Conservation (phyloP, 1,140 invertebrate genomes). For the Drosophila fuyamai region DNA sequence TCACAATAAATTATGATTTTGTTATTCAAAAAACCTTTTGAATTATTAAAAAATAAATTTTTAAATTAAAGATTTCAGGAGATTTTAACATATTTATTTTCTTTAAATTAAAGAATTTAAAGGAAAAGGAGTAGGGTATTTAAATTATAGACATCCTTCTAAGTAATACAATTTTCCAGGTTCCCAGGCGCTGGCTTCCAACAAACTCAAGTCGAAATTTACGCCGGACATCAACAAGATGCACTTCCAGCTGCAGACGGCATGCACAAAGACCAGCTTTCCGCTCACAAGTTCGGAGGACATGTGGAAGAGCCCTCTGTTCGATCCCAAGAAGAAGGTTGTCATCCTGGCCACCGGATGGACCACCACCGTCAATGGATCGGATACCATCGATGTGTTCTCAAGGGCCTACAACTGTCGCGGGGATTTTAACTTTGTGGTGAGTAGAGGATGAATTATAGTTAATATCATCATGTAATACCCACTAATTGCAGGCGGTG, state of each 20-base stretch:
- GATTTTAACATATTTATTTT: no score
- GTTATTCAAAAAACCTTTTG: no score
- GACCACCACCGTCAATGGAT: conserved; percentile 75
- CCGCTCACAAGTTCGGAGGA: conserved; percentile 51
- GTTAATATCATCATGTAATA: neutral
- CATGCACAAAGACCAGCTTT: conserved; percentile 51
- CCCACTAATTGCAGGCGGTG: conserved; percentile 50
- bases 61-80: no score
- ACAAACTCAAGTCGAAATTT: conserved; percentile 60
- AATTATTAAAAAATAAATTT: no score
- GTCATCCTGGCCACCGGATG: conserved; percentile 80
- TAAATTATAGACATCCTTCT: neutral
- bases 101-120: no score
- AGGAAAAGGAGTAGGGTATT: neutral
- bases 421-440: conserved; percentile 79
- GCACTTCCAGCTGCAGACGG: conserved; percentile 66
- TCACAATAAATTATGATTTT: neutral
- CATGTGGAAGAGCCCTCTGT: conserved; percentile 68
- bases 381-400: conserved; percentile 65
- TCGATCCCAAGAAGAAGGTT: conserved; percentile 70
- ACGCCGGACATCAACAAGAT: conserved; percentile 69
- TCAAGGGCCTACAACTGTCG: conserved; percentile 75
- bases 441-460: conserved; percentile 32
- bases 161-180: conserved; percentile 49
- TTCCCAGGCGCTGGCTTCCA: conserved; percentile 63